phyloP scores from a whole-genome alignment of 2,113 vertebrate genomes.

The Sturnus vulgaris region DNA sequence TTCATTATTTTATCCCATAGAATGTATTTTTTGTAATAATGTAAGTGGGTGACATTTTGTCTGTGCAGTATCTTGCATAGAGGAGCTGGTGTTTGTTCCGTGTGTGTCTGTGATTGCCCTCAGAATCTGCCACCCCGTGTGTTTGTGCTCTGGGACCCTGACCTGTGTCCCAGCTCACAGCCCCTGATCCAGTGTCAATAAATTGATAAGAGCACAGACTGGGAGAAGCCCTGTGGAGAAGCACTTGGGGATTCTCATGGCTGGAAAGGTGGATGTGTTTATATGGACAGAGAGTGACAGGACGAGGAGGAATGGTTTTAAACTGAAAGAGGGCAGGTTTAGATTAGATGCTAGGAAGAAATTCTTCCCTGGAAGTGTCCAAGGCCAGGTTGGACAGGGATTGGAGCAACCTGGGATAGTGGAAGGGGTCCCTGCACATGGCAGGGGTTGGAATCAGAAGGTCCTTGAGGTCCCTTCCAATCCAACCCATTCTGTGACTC shows the following conservation, averaged over 20 bases:
- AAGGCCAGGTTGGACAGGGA: rapidly evolving
- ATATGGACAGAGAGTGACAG: neutral
- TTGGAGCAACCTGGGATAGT: neutral
- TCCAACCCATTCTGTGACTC: neutral
- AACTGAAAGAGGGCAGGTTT: neutral
- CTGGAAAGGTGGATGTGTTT: neutral
- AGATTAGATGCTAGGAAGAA: neutral
- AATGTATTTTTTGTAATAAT: neutral
- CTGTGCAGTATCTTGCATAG: neutral
- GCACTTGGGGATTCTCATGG: neutral
- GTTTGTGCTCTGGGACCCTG: neutral
- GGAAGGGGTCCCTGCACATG: neutral
- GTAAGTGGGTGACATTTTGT: neutral
- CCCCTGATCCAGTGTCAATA: rapidly evolving
- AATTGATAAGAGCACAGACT: rapidly evolving
- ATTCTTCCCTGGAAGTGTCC: neutral
- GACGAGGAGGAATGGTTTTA: neutral
- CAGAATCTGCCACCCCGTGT: neutral
- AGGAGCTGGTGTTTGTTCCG: neutral
- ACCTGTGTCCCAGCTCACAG: neutral
- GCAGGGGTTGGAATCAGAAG: neutral
- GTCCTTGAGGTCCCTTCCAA: neutral
- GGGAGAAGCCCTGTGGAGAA: neutral
- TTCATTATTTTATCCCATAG: neutral
- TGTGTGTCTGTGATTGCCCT: neutral